Percentiles rank a stretch among this genome's conserved stretches.
These are phyloP conservation scores for Rachycentron canadum DNA, from an alignment of 2,797 vertebrate genomes.

Conservation along the genomic window DNA sequence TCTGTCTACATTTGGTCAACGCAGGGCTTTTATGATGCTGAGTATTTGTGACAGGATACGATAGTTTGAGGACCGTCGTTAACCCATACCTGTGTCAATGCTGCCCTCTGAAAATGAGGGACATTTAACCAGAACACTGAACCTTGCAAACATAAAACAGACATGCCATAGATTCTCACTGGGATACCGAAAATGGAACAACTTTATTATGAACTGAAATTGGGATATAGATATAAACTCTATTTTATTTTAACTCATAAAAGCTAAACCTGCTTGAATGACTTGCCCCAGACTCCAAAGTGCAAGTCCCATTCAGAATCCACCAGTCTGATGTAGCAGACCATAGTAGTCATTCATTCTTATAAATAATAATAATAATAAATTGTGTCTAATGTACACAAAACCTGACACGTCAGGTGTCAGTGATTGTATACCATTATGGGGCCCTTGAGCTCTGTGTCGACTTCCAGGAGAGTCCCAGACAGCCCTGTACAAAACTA, in stretches of 20 bases:
- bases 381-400: background rate
- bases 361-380: background rate
- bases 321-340: background rate
- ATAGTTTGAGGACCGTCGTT: background rate
- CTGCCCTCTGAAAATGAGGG: background rate
- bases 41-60: background rate
- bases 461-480: background rate
- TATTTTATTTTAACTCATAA: background rate
- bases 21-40: background rate
- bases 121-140: slow-evolving; percentile 1
- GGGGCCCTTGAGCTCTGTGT: background rate
- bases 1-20: background rate
- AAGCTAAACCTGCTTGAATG: background rate
- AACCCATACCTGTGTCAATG: background rate
- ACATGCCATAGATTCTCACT: background rate
- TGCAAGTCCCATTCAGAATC: background rate
- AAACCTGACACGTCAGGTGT: too few species aligned
- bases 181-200: background rate
- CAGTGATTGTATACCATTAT: background rate
- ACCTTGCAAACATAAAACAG: background rate
- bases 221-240: background rate
- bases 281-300: background rate
- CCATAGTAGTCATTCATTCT: background rate
- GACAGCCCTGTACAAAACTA: background rate
- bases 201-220: background rate